Conservation (phyloP, 1,140 invertebrate genomes). For the Andrena cerasifolii region DNA sequence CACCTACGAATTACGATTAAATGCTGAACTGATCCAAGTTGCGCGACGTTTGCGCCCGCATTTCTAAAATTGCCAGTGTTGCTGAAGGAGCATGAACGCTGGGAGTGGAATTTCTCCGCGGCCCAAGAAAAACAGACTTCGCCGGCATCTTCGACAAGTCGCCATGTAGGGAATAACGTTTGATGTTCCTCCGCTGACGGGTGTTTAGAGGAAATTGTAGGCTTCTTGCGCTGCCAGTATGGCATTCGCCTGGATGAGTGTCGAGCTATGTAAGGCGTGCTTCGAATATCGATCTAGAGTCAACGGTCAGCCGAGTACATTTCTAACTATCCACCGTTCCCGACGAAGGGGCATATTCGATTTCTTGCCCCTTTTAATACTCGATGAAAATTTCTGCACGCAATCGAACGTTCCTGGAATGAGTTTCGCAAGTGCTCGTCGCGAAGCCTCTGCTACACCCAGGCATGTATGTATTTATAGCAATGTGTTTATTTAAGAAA, state of each 20-base stretch:
- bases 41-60: neutral
- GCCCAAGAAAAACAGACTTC: constrained; percentile 46
- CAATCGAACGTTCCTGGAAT: neutral
- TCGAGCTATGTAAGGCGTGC: constrained; percentile 59
- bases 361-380: constrained; percentile 9
- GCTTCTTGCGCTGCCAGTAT: constrained; percentile 58
- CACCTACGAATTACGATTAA: neutral
- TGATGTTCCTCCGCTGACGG: constrained; percentile 69
- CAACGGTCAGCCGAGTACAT: constrained; percentile 57
- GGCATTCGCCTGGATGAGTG: constrained; percentile 58
- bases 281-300: constrained; percentile 73
- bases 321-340: constrained; percentile 19
- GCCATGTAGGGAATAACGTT: constrained; percentile 65
- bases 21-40: too few species aligned
- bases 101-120: constrained; percentile 17
- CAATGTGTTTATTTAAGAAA: neutral
- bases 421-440: neutral
- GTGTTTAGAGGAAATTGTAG: constrained; percentile 76
- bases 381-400: neutral
- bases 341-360: constrained; percentile 16
- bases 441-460: neutral
- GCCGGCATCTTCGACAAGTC: constrained; percentile 39
- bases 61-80: constrained; percentile 9
- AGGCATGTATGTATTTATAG: neutral
- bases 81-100: neutral